Conservation (phyloP, 2,113 vertebrate species). For the Dunckerocampus dactyliophorus region DNA sequence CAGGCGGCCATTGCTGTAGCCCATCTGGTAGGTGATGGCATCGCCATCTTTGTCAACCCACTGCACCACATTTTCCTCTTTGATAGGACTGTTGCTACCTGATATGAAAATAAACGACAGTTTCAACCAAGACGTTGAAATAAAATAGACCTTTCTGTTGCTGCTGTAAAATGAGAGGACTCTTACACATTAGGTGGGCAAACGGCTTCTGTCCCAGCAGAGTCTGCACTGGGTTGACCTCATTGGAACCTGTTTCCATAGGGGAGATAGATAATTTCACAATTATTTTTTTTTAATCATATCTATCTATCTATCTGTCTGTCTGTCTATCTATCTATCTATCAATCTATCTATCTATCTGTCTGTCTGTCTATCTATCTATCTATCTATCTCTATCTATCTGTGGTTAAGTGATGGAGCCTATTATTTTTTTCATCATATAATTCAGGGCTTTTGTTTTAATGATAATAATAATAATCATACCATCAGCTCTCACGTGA, state of each 20-base stretch:
- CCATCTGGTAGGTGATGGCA: conserved; percentile 22
- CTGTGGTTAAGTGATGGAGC: too few species aligned
- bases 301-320: too few species aligned
- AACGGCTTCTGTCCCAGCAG: conserved; percentile 27
- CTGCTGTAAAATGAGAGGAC: background rate
- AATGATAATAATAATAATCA: background rate
- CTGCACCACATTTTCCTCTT: conserved; percentile 11
- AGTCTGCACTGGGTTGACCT: background rate
- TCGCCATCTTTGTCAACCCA: conserved; percentile 33
- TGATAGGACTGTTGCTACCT: background rate
- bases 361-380: too few species aligned
- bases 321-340: too few species aligned
- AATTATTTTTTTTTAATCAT: background rate
- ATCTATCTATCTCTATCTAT: too few species aligned
- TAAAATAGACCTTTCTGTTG: background rate
- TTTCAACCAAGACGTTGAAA: background rate
- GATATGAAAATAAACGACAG: background rate
- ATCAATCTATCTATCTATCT: too few species aligned
- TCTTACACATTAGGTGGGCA: conserved; percentile 55
- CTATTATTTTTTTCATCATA: too few species aligned
- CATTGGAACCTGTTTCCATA: conserved; percentile 27
- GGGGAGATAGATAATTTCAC: background rate
- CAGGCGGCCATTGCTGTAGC: conserved; percentile 37
- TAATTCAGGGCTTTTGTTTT: background rate
- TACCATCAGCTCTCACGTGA: background rate